Conservation (phyloP, 2,888 invertebrate genomes). For the Frankliniella intonsa region DNA sequence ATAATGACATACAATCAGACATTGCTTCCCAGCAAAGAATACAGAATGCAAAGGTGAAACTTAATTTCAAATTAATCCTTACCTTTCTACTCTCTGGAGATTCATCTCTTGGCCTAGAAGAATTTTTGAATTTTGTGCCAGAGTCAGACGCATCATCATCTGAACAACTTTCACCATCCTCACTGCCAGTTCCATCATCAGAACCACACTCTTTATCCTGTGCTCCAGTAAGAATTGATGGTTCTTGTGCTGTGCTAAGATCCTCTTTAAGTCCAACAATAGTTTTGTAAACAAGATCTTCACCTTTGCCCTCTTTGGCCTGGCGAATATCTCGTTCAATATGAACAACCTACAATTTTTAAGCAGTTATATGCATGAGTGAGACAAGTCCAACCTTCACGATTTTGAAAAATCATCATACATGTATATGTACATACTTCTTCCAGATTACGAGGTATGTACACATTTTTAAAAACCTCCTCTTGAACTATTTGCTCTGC, state of each 20-base stretch:
- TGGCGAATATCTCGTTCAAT: slow-evolving; percentile 80
- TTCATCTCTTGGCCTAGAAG: slow-evolving; percentile 72
- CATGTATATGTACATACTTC: slow-evolving; percentile 57
- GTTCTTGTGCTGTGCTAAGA: slow-evolving; percentile 63
- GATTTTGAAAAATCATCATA: slow-evolving; percentile 14
- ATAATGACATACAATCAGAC: slow-evolving; percentile 29
- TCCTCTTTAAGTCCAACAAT: slow-evolving; percentile 78
- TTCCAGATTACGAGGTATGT: slow-evolving; percentile 86
- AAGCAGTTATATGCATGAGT: background rate
- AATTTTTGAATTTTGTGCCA: slow-evolving; percentile 60
- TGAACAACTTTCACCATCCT: slow-evolving; percentile 46
- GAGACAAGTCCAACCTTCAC: background rate
- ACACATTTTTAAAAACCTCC: slow-evolving; percentile 88
- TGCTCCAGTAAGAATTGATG: slow-evolving; percentile 54
- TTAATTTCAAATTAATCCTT: slow-evolving; percentile 54
- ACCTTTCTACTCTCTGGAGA: slow-evolving; percentile 75
- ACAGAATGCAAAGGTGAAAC: background rate
- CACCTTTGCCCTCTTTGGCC: slow-evolving; percentile 65
- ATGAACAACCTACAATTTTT: slow-evolving; percentile 62
- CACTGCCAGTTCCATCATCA: slow-evolving; percentile 40
- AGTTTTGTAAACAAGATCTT: slow-evolving; percentile 77
- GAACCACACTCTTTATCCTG: slow-evolving; percentile 40
- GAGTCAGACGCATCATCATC: slow-evolving; percentile 49
- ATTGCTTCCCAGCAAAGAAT: background rate
- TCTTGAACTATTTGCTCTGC: slow-evolving; percentile 77